Evolutionary conservation across 2,113 vertebrate genomes (phyloP), one percentile per base, ranked within the genome.

Genomic region (Corapipo altera): DNA sequence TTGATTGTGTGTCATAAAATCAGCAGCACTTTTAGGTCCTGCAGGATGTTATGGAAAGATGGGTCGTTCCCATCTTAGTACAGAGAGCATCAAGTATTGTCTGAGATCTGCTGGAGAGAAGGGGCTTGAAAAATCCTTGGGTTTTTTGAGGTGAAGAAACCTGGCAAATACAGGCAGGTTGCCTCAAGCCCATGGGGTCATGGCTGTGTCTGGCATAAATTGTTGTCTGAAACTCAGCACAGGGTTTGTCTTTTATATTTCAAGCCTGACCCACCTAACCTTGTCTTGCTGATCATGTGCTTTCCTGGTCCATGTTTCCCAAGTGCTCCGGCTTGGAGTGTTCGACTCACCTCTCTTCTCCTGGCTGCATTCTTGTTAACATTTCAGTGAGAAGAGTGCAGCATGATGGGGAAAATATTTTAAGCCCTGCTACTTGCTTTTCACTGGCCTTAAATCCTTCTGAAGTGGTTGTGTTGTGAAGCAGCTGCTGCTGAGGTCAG

Each of bases 31-130:
- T 10, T 33, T 33, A 41, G 46, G 48, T 66, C 37, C 64, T 79
- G 55, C 33, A 84, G 51, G 37, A 15, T 59, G 43, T 59, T 37
- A 61, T 61, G 41, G 11, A 59, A 69, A 44, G 30, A 30, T 30
- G 30, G 21, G 58, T 39, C 2, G 2, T 0, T 61, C 52, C 6
- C 0, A 0, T 57, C 0, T 52, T 52, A 24, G 46, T 51, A 54
- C 27, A 59, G 21, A 81, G 35, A 44, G 24, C 61, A 33, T 61
- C 58, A 48, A 61, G 21, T 61, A 10, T 55, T 57, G 33, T 26
- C 64, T 58, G 59, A 70, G n/a, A 28, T 46, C 57, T 85, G 61
- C 39, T 64, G 55, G 13, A 72, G 43, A 43, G 54, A 84, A 76
- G n/a, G 52, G 33, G 35, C 41, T 81, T 37, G 23, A 79, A 17